phyloP scores from a whole-genome alignment of 2,888 invertebrate species.

The Napeogenes inachia region DNA sequence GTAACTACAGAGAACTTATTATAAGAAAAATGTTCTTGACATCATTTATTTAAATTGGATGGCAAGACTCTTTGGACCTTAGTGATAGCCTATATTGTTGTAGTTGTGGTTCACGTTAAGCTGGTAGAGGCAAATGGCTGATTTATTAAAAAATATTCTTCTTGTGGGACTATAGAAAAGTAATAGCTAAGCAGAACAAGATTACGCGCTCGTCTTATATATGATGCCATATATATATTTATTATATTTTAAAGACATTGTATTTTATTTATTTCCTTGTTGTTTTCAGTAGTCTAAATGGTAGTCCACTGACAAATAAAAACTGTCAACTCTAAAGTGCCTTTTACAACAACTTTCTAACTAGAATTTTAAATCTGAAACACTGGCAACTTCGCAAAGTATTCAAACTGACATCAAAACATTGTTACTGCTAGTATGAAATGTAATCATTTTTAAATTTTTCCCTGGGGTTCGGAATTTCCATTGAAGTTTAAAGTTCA shows the following conservation, averaged over 20 bases:
- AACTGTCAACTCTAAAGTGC: background rate
- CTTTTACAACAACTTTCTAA: background rate
- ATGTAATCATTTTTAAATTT: constrained; percentile 27
- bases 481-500: constrained; percentile 24
- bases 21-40: constrained; percentile 16
- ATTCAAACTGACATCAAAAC: constrained; percentile 19
- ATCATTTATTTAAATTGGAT: constrained; percentile 20
- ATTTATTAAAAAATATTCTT: constrained; percentile 26
- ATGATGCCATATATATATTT: background rate
- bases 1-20: constrained; percentile 1
- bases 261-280: too few species aligned
- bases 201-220: background rate
- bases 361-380: constrained; percentile 2
- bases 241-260: too few species aligned
- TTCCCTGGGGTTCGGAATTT: constrained; percentile 11
- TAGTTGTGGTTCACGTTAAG: constrained; percentile 19
- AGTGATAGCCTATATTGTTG: constrained; percentile 22
- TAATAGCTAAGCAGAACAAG: constrained; percentile 11
- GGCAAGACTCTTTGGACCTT: constrained; percentile 12
- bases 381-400: background rate
- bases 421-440: constrained; percentile 16
- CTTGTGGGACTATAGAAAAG: constrained; percentile 16
- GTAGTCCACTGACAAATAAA: too few species aligned
- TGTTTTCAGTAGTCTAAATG: too few species aligned
- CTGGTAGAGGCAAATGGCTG: constrained; percentile 22